These are phyloP conservation scores for Phalacrocorax pelagicus DNA, from an alignment of 2,113 vertebrate species.

Conservation along the genomic window DNA sequence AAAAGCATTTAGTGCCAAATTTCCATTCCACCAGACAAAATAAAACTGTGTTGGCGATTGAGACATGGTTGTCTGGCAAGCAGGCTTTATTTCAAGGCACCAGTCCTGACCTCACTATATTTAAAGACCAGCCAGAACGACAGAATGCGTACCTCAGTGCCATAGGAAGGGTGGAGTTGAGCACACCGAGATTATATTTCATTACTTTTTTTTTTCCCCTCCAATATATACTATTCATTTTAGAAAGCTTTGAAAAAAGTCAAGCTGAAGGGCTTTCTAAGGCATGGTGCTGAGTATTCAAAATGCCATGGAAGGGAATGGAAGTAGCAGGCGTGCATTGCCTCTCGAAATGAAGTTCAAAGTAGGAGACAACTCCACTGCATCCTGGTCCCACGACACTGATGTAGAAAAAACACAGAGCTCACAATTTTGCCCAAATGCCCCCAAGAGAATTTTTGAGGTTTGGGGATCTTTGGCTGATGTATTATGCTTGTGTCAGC, in stretches of 20 bases:
- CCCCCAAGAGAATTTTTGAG: accelerated
- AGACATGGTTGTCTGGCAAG: slow-evolving; percentile 65
- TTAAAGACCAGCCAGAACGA: slow-evolving; percentile 58
- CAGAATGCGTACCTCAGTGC: slow-evolving; percentile 21
- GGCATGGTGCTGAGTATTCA: not conserved
- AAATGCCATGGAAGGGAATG: not conserved
- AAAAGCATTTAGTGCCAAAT: slow-evolving; percentile 65
- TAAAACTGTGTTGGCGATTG: slow-evolving; percentile 67
- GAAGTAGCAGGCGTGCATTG: not conserved
- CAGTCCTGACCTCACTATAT: slow-evolving; percentile 59
- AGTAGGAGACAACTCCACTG: not conserved
- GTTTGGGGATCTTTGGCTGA: accelerated
- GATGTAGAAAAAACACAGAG: not conserved
- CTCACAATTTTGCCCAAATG: not conserved
- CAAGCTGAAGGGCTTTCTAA: not conserved
- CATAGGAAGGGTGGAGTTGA: slow-evolving; percentile 49
- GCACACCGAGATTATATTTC: slow-evolving; percentile 6
- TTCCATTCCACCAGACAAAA: slow-evolving; percentile 75
- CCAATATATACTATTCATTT: not conserved
- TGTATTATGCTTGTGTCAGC: not conserved
- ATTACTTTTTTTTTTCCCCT: not conserved
- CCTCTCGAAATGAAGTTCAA: not conserved
- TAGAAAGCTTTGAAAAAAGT: not conserved
- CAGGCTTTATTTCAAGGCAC: slow-evolving; percentile 57
- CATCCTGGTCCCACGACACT: accelerated